These are phyloP conservation scores for Diorhabda sublineata DNA, from an alignment of 1,140 invertebrate species.

Conservation along the genomic window DNA sequence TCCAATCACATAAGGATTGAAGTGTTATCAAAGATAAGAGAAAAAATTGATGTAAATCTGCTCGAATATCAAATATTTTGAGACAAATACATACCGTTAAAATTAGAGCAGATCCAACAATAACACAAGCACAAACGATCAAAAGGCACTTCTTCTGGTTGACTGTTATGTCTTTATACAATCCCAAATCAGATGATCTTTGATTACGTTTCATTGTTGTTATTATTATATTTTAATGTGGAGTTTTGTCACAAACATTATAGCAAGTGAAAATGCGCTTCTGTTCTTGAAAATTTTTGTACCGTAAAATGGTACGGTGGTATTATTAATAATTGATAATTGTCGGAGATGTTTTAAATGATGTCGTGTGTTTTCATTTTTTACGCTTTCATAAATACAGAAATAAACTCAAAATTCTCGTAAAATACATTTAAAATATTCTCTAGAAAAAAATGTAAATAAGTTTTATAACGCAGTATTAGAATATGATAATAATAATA, in stretches of 20 bases:
- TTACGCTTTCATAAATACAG: no score
- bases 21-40: no score
- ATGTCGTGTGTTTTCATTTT: no score
- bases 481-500: no score
- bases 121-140: not conserved
- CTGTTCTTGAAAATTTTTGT: not conserved
- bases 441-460: no score
- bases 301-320: conserved; percentile 1
- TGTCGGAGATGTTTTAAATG: not conserved
- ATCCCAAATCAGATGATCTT: conserved; percentile 7
- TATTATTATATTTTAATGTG: no score
- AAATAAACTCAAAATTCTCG: no score
- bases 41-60: no score
- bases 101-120: not conserved
- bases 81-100: conserved; percentile 7
- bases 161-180: not conserved
- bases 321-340: not conserved
- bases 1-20: no score
- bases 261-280: not conserved
- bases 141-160: not conserved
- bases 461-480: no score
- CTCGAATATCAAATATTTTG: not conserved
- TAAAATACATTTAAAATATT: no score
- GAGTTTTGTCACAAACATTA: no score
- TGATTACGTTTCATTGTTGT: conserved; percentile 4